These are phyloP conservation scores for Cryptotis parvus DNA, from an alignment of 2,113 vertebrate species.

Conservation along the genomic window DNA sequence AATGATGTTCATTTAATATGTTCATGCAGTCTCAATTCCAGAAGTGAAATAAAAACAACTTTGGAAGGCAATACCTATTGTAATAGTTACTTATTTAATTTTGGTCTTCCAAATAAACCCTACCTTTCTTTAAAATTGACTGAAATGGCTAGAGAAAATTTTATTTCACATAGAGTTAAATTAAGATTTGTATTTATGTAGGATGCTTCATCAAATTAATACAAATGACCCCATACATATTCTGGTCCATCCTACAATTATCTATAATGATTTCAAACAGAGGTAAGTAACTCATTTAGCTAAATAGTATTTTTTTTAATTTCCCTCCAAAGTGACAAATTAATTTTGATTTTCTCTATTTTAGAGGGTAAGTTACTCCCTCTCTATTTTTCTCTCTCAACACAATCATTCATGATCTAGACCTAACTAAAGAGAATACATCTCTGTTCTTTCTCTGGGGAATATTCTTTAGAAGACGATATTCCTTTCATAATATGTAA, in stretches of 20 bases:
- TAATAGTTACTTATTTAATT: neutral
- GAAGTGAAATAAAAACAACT: too few relatives aligned
- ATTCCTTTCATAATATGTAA: slow-evolving; percentile 10
- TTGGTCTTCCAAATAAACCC: neutral
- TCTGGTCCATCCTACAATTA: neutral
- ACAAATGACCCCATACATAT: neutral
- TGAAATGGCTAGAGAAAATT: neutral
- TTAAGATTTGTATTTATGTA: neutral
- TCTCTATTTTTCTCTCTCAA: slow-evolving; percentile 44
- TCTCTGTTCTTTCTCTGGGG: neutral
- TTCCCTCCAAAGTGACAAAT: neutral
- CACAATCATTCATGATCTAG: slow-evolving; percentile 16
- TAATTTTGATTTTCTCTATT: slow-evolving; percentile 46
- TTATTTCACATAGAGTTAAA: neutral
- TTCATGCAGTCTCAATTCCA: neutral
- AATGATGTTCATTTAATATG: neutral
- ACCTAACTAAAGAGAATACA: neutral
- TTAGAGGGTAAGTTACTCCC: neutral
- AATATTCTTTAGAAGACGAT: neutral
- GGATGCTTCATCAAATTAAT: neutral
- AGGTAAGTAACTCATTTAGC: neutral
- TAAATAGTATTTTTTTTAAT: slow-evolving; percentile 12
- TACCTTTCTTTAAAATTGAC: slow-evolving; percentile 19
- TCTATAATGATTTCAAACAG: slow-evolving; percentile 63
- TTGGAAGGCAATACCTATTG: neutral